These are phyloP conservation scores for Panopea generosa DNA, from an alignment of 2,888 invertebrate genomes.

Conservation along the genomic window DNA sequence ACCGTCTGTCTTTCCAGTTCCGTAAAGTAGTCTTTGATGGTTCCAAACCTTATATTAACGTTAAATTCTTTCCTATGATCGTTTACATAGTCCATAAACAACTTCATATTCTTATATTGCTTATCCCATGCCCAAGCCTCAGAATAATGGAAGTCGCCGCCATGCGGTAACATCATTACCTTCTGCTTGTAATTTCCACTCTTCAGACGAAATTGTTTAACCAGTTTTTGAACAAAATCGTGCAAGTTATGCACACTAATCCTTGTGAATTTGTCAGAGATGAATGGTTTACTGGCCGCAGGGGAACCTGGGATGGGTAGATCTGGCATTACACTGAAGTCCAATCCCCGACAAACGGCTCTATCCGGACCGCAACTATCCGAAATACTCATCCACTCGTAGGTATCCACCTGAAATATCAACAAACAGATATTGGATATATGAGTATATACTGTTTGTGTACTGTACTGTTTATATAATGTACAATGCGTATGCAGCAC, in stretches of 20 bases:
- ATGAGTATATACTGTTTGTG: no score
- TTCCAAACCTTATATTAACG: conserved; percentile 89
- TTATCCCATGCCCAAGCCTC: conserved; percentile 95
- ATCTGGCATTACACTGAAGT: conserved; percentile 91
- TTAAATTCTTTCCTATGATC: conserved; percentile 88
- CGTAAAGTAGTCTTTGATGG: conserved; percentile 94
- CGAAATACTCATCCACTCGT: conserved; percentile 98
- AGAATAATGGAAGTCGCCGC: conserved; percentile 98
- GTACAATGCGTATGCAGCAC: no score
- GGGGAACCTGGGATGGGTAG: conserved; percentile 86
- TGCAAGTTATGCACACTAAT: conserved; percentile 92
- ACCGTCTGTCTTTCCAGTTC: conserved; percentile 45
- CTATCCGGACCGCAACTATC: conserved; percentile 98
- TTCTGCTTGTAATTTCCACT: conserved; percentile 96
- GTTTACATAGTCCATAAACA: conserved; percentile 95
- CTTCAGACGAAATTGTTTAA: conserved; percentile 95
- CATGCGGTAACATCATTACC: conserved; percentile 95
- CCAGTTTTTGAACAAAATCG: conserved; percentile 91
- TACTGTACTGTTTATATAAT: no score
- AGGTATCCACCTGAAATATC: conserved; percentile 93
- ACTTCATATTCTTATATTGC: conserved; percentile 95
- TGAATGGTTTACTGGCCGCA: conserved; percentile 19
- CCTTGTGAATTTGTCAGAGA: conserved; percentile 82
- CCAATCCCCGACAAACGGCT: conserved; percentile 86
- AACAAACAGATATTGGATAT: no score